Percentiles rank a stretch among this genome's conserved stretches.
These are phyloP conservation scores for Brienomyrus brachyistius DNA, from an alignment of 2,113 vertebrate species.

Conservation along the genomic window DNA sequence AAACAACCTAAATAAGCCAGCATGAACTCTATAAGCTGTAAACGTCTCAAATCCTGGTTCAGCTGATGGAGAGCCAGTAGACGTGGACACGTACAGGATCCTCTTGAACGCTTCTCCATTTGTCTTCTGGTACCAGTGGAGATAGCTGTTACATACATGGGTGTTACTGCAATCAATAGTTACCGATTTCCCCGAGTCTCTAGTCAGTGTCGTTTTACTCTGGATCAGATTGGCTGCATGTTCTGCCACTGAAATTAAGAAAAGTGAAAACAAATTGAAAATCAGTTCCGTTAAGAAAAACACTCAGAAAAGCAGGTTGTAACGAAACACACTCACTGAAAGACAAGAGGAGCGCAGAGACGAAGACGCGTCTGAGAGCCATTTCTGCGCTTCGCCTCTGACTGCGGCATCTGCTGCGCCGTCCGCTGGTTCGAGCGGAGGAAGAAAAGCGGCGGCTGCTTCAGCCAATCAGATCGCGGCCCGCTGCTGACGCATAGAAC, in stretches of 20 bases:
- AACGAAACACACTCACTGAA: background rate
- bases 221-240: background rate
- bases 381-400: background rate
- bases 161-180: slow-evolving; percentile 20
- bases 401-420: background rate
- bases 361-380: background rate
- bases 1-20: background rate
- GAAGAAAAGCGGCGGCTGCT: background rate
- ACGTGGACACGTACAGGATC: background rate
- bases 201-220: background rate
- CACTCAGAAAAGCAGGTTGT: background rate
- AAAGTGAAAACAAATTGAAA: background rate
- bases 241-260: background rate
- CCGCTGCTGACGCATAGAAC: no score
- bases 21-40: background rate
- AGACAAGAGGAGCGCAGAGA: background rate
- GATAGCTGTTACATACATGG: background rate
- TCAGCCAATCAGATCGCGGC: background rate
- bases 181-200: background rate
- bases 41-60: background rate
- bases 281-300: background rate
- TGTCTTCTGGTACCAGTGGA: slow-evolving; percentile 28
- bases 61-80: background rate
- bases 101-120: slow-evolving; percentile 12
- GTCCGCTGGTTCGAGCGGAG: background rate